Percentiles rank a stretch among this genome's conserved stretches.
phyloP scores from a whole-genome alignment of 2,797 vertebrate genomes.

The Cuniculus paca region DNA sequence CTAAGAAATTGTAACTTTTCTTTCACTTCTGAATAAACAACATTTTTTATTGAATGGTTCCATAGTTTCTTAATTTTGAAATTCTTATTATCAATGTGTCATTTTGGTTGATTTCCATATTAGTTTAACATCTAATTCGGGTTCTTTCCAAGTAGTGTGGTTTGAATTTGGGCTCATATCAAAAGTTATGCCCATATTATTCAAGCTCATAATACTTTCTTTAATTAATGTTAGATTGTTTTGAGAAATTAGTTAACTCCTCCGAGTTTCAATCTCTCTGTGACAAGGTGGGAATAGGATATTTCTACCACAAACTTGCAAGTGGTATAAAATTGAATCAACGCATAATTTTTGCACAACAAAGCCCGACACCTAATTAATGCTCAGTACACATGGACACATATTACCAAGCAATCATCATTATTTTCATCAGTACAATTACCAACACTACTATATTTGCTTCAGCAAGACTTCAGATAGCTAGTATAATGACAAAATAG shows the following conservation, averaged over 20 bases:
- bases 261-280: neutral
- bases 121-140: neutral
- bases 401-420: neutral
- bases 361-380: neutral
- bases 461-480: neutral
- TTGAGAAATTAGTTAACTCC: neutral
- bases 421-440: too few species aligned
- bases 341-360: neutral
- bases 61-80: neutral
- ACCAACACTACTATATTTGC: neutral
- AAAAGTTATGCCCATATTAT: neutral
- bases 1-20: too few species aligned
- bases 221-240: neutral
- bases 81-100: neutral
- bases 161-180: neutral
- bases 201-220: neutral
- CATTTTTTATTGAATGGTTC: neutral
- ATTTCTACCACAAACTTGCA: neutral
- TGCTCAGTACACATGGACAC: too few species aligned
- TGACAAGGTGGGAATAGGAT: neutral
- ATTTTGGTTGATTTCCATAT: neutral
- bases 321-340: neutral
- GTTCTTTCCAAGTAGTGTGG: too few species aligned
- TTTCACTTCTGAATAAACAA: slow-evolving; percentile 48
- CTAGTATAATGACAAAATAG: neutral